Percentiles rank a stretch among this genome's conserved stretches.
phyloP scores from a whole-genome alignment of 2,888 invertebrate species.

The Vesta saturnalis region DNA sequence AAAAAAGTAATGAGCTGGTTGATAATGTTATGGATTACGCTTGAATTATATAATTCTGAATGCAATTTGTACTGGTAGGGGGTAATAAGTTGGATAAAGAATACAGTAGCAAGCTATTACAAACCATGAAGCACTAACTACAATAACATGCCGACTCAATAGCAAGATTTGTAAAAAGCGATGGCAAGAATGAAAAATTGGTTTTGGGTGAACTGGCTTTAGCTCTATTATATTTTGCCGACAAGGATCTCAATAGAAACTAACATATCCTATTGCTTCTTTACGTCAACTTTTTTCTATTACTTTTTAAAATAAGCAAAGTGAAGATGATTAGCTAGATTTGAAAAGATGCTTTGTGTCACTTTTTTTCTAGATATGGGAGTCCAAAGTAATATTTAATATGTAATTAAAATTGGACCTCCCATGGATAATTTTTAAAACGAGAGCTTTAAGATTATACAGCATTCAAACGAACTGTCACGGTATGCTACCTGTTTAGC shows the following conservation, averaged over 20 bases:
- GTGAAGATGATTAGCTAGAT: slow-evolving; percentile 4
- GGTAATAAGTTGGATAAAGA: slow-evolving; percentile 14
- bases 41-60: too few species aligned
- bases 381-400: slow-evolving; percentile 32
- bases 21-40: too few species aligned
- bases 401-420: slow-evolving; percentile 45
- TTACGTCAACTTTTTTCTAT: slow-evolving; percentile 5
- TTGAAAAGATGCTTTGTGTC: slow-evolving; percentile 24
- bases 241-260: slow-evolving; percentile 23
- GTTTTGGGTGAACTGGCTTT: slow-evolving; percentile 36
- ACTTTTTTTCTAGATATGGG: slow-evolving; percentile 28
- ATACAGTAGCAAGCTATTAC: slow-evolving; percentile 53
- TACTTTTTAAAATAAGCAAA: slow-evolving; percentile 6
- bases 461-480: slow-evolving; percentile 40
- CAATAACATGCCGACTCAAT: slow-evolving; percentile 53
- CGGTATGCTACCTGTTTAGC: slow-evolving; percentile 38
- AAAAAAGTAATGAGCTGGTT: too few species aligned
- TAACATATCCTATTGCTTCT: slow-evolving; percentile 18
- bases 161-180: slow-evolving; percentile 50
- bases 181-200: slow-evolving; percentile 42
- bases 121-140: slow-evolving; percentile 54
- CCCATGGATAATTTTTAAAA: slow-evolving; percentile 42
- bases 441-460: slow-evolving; percentile 38
- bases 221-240: slow-evolving; percentile 34
- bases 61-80: too few species aligned